Evolutionary conservation across 2,888 invertebrate species (phyloP), one percentile per base, ranked within the genome.

Genomic region (Drosophila neonasuta): DNA sequence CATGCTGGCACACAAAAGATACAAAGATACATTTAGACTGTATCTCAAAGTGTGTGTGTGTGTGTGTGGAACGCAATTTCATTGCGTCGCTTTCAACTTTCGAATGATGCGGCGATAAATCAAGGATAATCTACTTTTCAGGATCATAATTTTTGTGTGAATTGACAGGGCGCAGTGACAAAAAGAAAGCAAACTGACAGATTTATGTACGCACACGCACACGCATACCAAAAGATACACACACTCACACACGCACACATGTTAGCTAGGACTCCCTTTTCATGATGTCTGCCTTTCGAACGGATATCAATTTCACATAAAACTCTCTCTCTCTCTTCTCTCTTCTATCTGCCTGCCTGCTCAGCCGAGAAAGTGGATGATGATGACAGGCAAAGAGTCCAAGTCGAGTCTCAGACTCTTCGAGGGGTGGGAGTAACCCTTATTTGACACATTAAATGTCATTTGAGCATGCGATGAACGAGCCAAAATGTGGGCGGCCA

Each of bases 81-180:
- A 76, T 77, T 74, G 70, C 79, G 56, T 74, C 63, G 74, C 79
- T 79, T 79, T 86, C 86, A 84, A 85, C 86, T 85, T 85, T 85
- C 86, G 71, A 85, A 84, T 89, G 88, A 88, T 88, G 89, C 80
- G 86, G 84, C 88, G 75, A 90, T 90, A 90, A 90, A 90, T 90
- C 90, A 90, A 89, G 88, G 90, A 90, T 90, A 90, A 90, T 90
- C 90, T 90, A 90, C 89, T 90, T 90, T 88, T 87, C 85, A 88
- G 89, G 86, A 89, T 90, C 90, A 90, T 90, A 90, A 90, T 90
- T 90, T 90, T 86, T 89, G 88, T 90, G 87, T 83, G 88, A 90
- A 90, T 90, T 90, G 90, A 89, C 90, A 90, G 88, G 75, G 74
- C 82, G 80, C 80, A 81, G 80, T 80, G 84, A 87, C 86, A 86